Evolutionary conservation across 2,888 invertebrate species (phyloP).

Genomic region (Pycnomerus fuliginosus): DNA sequence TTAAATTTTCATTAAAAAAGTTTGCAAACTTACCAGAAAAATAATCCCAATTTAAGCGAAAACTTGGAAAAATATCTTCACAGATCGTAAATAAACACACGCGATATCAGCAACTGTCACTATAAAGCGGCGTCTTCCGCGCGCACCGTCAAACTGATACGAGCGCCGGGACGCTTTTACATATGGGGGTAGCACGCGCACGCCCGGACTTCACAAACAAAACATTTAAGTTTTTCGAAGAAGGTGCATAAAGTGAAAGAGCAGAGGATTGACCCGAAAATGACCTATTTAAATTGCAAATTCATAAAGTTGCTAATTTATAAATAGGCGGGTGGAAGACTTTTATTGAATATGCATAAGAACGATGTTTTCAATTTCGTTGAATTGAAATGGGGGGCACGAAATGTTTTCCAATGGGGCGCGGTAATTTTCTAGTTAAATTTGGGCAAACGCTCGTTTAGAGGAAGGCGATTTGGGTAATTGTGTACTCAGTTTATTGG

Average conservation of each 20-base stretch:
- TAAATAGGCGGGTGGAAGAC: neutral
- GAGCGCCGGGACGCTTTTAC: constrained; percentile 31
- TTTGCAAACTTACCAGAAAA: no score
- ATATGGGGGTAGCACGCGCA: constrained; percentile 29
- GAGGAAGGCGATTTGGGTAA: no score
- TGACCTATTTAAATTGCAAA: constrained; percentile 1
- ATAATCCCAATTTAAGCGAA: no score
- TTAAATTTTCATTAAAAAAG: no score
- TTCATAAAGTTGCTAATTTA: constrained; percentile 1
- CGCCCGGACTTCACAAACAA: constrained; percentile 22
- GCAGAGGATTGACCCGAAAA: constrained; percentile 4
- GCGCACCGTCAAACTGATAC: constrained; percentile 30
- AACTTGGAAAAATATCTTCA: no score
- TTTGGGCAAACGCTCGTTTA: no score
- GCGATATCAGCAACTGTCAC: no score
- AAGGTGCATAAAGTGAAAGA: neutral
- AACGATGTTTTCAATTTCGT: neutral
- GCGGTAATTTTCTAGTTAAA: no score
- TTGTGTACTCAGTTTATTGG: no score
- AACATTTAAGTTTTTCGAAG: constrained; percentile 14
- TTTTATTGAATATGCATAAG: constrained; percentile 2
- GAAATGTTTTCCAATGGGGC: no score
- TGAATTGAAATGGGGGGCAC: no score
- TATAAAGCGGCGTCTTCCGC: constrained; percentile 18
- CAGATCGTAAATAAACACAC: no score